These are phyloP conservation scores for Ectobius pallidus DNA, from an alignment of 2,888 invertebrate species.

Conservation along the genomic window DNA sequence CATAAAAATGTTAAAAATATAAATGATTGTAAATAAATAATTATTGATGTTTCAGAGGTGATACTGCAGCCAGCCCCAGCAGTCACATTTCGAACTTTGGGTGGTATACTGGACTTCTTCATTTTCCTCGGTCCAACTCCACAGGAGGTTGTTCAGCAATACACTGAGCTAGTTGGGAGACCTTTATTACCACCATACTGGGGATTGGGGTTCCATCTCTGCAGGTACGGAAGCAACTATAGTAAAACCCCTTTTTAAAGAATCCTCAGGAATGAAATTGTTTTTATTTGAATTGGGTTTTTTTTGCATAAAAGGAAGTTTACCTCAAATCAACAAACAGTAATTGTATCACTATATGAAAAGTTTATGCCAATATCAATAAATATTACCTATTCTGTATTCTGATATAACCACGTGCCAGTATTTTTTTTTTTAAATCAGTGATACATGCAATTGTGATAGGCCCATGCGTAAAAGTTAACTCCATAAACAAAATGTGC, in stretches of 20 bases:
- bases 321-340: conserved; percentile 40
- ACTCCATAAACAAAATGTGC: too few species aligned
- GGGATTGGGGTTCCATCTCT: conserved; percentile 87
- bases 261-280: too few species aligned
- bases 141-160: conserved; percentile 68
- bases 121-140: conserved; percentile 80
- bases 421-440: too few species aligned
- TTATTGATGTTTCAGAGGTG: conserved; percentile 64
- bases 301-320: too few species aligned
- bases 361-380: too few species aligned
- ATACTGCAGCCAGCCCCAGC: conserved; percentile 80
- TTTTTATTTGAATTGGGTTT: too few species aligned
- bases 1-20: too few species aligned
- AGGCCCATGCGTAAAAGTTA: too few species aligned
- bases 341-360: neutral
- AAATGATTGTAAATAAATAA: neutral
- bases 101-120: conserved; percentile 81
- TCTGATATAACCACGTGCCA: too few species aligned
- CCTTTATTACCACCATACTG: conserved; percentile 88
- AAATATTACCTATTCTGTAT: too few species aligned
- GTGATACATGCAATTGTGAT: too few species aligned
- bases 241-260: conserved; percentile 43
- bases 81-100: conserved; percentile 81
- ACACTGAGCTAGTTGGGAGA: conserved; percentile 71
- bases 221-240: conserved; percentile 68